These are phyloP conservation scores for Gambelia wislizenii DNA, from an alignment of 2,797 vertebrate species.

Conservation along the genomic window DNA sequence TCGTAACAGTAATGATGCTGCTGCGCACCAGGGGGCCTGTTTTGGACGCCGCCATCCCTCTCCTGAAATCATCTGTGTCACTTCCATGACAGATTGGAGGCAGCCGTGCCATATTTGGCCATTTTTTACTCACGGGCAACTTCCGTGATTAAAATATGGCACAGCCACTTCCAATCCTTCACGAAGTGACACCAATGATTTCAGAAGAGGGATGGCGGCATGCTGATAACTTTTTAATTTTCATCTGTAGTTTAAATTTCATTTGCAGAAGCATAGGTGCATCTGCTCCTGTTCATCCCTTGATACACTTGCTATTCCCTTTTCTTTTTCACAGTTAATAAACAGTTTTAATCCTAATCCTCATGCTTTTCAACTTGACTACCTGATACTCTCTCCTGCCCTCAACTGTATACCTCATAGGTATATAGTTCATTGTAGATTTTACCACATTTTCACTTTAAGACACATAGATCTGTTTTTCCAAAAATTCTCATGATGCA, in stretches of 20 bases:
- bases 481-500: background rate
- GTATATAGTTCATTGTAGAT: background rate
- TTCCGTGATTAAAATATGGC: no score
- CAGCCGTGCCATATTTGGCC: no score
- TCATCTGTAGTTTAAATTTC: background rate
- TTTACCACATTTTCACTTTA: background rate
- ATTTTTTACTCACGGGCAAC: no score
- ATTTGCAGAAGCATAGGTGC: background rate
- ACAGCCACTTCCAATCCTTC: no score
- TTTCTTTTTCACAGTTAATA: background rate
- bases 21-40: no score
- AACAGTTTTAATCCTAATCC: background rate
- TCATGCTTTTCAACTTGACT: background rate
- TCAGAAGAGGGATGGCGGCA: no score
- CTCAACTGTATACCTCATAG: slow-evolving; percentile 41
- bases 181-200: no score
- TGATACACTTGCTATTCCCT: background rate
- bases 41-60: no score
- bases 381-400: slow-evolving; percentile 24
- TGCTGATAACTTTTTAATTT: no score
- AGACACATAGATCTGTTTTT: background rate
- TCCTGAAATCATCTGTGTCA: no score
- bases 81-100: no score
- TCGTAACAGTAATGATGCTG: no score
- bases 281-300: background rate